phyloP scores from a whole-genome alignment of 2,797 vertebrate species.

The Gallinago solitaria region DNA sequence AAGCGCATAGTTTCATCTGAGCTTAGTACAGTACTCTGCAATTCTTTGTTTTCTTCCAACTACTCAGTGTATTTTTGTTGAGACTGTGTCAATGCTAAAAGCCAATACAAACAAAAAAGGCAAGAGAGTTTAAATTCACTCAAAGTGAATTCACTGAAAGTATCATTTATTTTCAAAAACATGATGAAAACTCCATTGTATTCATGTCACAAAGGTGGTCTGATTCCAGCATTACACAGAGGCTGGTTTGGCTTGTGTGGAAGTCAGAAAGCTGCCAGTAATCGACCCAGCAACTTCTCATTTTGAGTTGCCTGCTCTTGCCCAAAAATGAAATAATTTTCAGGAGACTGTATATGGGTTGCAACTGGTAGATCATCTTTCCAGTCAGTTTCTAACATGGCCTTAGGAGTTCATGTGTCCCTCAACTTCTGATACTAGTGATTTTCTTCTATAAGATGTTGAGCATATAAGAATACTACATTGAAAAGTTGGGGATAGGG shows the following conservation, averaged over 20 bases:
- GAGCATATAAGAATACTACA: background rate
- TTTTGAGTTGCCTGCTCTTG: background rate
- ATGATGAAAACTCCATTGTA: background rate
- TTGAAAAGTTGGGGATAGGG: background rate
- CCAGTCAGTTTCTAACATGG: background rate
- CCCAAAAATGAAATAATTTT: background rate
- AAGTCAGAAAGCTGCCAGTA: background rate
- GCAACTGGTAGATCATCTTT: fast-evolving
- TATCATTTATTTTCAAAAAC: background rate
- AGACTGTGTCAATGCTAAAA: background rate
- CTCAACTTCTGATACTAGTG: background rate
- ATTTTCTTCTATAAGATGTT: background rate
- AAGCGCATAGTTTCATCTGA: background rate
- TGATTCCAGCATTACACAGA: background rate
- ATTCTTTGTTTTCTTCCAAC: background rate
- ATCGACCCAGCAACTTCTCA: background rate
- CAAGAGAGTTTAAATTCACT: background rate
- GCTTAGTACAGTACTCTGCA: background rate
- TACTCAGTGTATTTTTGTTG: background rate
- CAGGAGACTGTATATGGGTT: background rate
- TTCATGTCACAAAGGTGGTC: background rate
- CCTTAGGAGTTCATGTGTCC: background rate
- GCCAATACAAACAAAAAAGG: background rate
- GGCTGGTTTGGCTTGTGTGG: background rate
- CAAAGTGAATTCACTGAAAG: too few relatives aligned